These are phyloP conservation scores for Drosophila malerkotliana DNA, from an alignment of 1,140 invertebrate species.

Conservation along the genomic window DNA sequence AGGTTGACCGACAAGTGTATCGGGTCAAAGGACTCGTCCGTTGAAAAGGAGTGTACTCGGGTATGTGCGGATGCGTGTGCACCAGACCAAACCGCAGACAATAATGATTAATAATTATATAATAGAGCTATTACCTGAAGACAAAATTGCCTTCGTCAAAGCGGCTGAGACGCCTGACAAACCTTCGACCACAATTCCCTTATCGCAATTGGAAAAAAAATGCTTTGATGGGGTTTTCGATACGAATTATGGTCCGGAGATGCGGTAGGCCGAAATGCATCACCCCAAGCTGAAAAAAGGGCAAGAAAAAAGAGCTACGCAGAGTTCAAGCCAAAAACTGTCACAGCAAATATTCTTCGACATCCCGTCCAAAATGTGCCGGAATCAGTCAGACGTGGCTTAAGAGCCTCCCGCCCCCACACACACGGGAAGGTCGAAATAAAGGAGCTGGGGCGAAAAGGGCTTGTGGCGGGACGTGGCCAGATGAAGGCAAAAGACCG, in stretches of 20 bases:
- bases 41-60: neutral
- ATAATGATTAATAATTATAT: slow-evolving; percentile 80
- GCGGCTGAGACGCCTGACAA: slow-evolving; percentile 30
- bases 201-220: slow-evolving; percentile 25
- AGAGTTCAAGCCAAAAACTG: slow-evolving; percentile 53
- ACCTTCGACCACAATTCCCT: slow-evolving; percentile 50
- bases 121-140: slow-evolving; percentile 71
- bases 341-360: slow-evolving; percentile 71
- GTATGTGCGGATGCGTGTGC: slow-evolving; percentile 20
- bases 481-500: slow-evolving; percentile 52
- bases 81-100: slow-evolving; percentile 53
- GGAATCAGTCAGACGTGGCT: slow-evolving; percentile 71
- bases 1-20: slow-evolving; percentile 13
- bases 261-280: slow-evolving; percentile 29
- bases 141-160: slow-evolving; percentile 64
- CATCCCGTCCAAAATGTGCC: slow-evolving; percentile 56
- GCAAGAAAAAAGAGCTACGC: slow-evolving; percentile 14
- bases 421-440: slow-evolving; percentile 19
- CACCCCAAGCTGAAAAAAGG: slow-evolving; percentile 1
- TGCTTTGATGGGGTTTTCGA: slow-evolving; percentile 65
- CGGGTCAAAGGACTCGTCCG: slow-evolving; percentile 34
- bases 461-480: slow-evolving; percentile 35
- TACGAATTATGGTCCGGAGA: slow-evolving; percentile 52
- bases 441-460: slow-evolving; percentile 30
- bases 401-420: slow-evolving; percentile 46